A percentile compares a stretch with the other conserved stretches of the same genome.
These are phyloP conservation scores for Ophioninae sp. DNA, from an alignment of 2,888 invertebrate species.

Conservation along the genomic window DNA sequence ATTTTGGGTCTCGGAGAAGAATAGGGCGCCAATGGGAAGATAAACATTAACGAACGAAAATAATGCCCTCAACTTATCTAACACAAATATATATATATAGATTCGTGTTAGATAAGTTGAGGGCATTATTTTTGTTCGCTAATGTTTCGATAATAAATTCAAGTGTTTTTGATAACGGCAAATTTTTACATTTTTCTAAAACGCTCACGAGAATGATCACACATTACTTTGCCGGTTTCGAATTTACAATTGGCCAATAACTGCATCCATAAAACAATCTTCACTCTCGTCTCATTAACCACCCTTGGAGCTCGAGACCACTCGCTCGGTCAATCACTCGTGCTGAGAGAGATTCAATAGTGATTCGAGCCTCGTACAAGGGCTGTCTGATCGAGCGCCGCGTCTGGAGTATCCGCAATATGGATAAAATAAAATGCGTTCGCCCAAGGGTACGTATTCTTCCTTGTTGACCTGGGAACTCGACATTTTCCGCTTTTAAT, in stretches of 20 bases:
- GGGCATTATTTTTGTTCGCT: too few relatives aligned
- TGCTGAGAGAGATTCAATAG: conserved; percentile 19
- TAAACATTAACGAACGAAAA: background rate
- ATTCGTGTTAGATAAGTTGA: too few relatives aligned
- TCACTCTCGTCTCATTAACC: conserved; percentile 38
- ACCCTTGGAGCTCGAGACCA: conserved; percentile 39
- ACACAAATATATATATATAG: background rate
- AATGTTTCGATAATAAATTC: background rate
- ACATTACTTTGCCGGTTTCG: background rate
- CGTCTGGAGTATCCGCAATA: conserved; percentile 46
- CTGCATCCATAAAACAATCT: conserved; percentile 11
- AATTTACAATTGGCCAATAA: conserved; percentile 34
- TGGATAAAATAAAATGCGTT: conserved; percentile 32
- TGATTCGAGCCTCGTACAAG: conserved; percentile 29
- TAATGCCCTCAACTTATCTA: background rate
- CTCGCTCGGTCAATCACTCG: conserved; percentile 48
- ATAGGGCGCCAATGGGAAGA: too few relatives aligned
- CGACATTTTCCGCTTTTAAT: conserved; percentile 3
- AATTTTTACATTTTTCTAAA: conserved; percentile 12
- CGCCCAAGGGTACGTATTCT: conserved; percentile 19
- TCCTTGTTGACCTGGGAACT: conserved; percentile 4
- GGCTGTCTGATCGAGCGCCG: conserved; percentile 36
- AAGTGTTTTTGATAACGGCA: background rate
- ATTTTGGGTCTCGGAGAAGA: too few relatives aligned
- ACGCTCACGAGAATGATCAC: background rate